phyloP scores from a whole-genome alignment of 1,140 invertebrate genomes.

The Rhyacophila brunnea region DNA sequence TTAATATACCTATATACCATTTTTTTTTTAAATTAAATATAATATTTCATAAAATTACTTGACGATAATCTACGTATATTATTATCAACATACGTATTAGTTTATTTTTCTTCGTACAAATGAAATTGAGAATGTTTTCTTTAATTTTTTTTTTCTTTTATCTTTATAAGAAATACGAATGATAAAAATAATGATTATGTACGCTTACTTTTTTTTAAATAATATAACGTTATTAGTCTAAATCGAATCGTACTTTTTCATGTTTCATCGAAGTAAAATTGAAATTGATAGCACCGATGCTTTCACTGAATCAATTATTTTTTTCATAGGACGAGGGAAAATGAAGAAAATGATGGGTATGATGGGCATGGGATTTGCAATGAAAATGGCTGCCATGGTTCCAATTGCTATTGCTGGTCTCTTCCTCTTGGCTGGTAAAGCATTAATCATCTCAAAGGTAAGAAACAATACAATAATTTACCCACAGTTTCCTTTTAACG shows the following conservation, averaged over 20 bases:
- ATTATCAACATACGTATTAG: too few relatives aligned
- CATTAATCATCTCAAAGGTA: constrained; percentile 71
- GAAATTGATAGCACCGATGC: background rate
- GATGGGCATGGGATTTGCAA: constrained; percentile 77
- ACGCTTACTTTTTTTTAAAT: background rate
- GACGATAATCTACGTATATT: too few relatives aligned
- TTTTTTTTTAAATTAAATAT: too few relatives aligned
- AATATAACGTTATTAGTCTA: too few relatives aligned
- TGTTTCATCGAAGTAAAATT: background rate
- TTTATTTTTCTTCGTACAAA: too few relatives aligned
- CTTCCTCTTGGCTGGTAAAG: constrained; percentile 74
- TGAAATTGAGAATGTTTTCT: too few relatives aligned
- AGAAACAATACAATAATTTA: background rate
- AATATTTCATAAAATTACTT: too few relatives aligned
- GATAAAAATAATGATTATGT: background rate
- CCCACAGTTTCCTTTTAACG: too few relatives aligned
- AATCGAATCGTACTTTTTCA: background rate
- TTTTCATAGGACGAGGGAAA: constrained; percentile 63
- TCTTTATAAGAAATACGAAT: too few relatives aligned
- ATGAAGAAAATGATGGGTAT: constrained; percentile 83
- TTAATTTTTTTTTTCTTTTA: too few relatives aligned
- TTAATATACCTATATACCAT: too few relatives aligned
- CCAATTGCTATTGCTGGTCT: constrained; percentile 71
- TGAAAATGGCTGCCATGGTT: constrained; percentile 72
- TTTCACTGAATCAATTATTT: constrained; percentile 18